Evolutionary conservation across 2,113 vertebrate genomes (phyloP), one percentile per base, ranked within the genome.

Genomic region (Cryptotis parvus): DNA sequence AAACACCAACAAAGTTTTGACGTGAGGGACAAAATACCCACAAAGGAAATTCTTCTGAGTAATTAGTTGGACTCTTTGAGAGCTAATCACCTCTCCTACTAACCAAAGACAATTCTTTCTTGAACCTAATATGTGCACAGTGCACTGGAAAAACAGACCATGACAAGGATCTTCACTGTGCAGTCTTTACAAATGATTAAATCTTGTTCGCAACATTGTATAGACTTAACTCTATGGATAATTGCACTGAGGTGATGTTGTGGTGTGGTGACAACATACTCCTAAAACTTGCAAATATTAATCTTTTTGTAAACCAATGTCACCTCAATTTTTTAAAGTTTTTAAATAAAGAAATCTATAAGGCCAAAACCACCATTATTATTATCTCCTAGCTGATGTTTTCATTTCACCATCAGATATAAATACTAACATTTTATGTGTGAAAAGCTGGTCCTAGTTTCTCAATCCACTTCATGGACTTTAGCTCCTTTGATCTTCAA

Each of bases 341-440:
- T 58, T 58, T 18, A 58, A 58, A 58, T 58, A 58, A 49, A 87
- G 82, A 87, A 95, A 72, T 41, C 22, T 52, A 33, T 55, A 91
- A 41, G 29, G 69, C 49, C 29, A 65, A 72, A 73, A 76, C 83
- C 82, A 65, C 58, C 52, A 27, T 70, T 26, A 27, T 49, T 58
- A 18, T 24, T 9, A 66, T 43, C 66, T 72, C 61, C 79, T 10
- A 1, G 58, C 52, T 78, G 33, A 15, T 14, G 74, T 84, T 79
- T 65, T n/a, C 65, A 58, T 43, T 66, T 76, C n/a, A 9, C 45
- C 79, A 41, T 26, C 76, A 73, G 77, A 74, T 72, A 72, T 20
- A 68, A 58, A 9, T 33, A 58, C 18, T 52, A 65, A 18, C 20
- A n/a, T 63, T 91, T 87, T 41, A 39, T 31, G 3, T 58, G 84